Base-by-base conservation (phyloP, 2,888 invertebrate species). In the Vanessa cardui region DNA sequence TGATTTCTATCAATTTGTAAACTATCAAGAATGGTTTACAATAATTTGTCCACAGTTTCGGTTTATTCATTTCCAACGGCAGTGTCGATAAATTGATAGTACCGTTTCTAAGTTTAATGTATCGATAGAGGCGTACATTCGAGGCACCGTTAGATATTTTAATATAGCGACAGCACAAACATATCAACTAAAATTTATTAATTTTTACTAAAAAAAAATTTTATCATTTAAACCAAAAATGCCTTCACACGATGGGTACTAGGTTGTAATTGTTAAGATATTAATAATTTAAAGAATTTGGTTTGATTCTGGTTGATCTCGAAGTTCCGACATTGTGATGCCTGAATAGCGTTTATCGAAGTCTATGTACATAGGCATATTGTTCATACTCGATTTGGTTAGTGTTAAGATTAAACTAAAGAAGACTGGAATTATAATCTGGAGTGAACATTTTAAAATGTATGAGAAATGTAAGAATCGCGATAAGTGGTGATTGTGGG, bases 391-490 rank as follows among this genome's bases (percentile, higher is more conserved):
- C 68, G 21, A 65, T 64, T 68, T 39, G 67, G 66, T 72, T 74
- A 72, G 68, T 70, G 52, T 64, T 84, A 83, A 80, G 78, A 81
- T 78, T 78, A 82, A 83, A 83, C 80, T 78, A 78, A 79, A 79
- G 80, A 86, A 85, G 86, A 86, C 86, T 86, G 86, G 84, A 75
- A 74, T 77, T 72, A 79, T 80, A 72, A 70, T 54, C 64, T 33
- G 79, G 80, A 76, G 72, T 77, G 80, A 74, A 70, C 62, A 58
- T 59, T 8, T 74, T 71, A 73, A 67, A 68, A 68, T 72, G 73
- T 66, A 18, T 63, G 56, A 49, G 18, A 49, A 49, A 49, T 49
- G 20, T 20, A 46, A 33, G n/a, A 21, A 7, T 50, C 20, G 26
- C 6, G 21, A 5, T 16, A 26, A 49, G 18, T 49, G 18, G 26